Evolutionary conservation across 1,140 invertebrate species (phyloP).

Genomic region (Drosophila ambigua): DNA sequence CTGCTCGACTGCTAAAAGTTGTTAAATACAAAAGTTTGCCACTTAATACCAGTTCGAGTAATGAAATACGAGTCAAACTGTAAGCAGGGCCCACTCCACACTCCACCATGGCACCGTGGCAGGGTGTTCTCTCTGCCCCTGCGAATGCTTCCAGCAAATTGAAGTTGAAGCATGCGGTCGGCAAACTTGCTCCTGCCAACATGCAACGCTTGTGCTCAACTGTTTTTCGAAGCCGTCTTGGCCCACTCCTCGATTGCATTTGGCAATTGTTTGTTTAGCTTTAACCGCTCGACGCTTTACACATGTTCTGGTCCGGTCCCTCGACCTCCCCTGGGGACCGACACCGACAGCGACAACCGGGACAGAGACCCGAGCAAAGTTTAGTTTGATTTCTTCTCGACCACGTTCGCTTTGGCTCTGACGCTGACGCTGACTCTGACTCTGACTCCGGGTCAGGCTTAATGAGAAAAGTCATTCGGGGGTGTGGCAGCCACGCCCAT

Average conservation of each 20-base stretch:
- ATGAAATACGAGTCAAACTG: conserved; percentile 76
- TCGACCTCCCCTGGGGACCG: not conserved
- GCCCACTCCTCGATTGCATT: conserved; percentile 50
- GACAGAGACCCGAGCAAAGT: conserved; percentile 39
- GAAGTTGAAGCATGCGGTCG: conserved; percentile 79
- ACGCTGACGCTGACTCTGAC: no score
- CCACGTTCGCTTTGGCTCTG: conserved; percentile 49
- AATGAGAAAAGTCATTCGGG: conserved; percentile 77
- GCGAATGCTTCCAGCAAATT: conserved; percentile 60
- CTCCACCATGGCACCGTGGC: no score
- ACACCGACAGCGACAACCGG: no score
- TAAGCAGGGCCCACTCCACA: conserved; percentile 18
- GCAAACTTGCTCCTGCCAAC: conserved; percentile 69
- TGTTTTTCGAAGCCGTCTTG: not conserved
- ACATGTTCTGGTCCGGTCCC: conserved; percentile 50
- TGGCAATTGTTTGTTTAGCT: conserved; percentile 76
- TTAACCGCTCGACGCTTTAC: conserved; percentile 64
- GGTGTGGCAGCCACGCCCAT: conserved; percentile 42
- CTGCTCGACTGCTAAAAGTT: conserved; percentile 73
- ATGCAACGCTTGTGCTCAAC: conserved; percentile 60
- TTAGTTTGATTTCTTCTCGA: conserved; percentile 70
- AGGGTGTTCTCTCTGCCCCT: no score
- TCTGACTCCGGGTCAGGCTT: conserved; percentile 28
- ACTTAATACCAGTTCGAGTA: conserved; percentile 82
- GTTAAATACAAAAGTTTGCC: conserved; percentile 81